Conservation (phyloP, 1,140 invertebrate species). For the Oryzaephilus surinamensis region DNA sequence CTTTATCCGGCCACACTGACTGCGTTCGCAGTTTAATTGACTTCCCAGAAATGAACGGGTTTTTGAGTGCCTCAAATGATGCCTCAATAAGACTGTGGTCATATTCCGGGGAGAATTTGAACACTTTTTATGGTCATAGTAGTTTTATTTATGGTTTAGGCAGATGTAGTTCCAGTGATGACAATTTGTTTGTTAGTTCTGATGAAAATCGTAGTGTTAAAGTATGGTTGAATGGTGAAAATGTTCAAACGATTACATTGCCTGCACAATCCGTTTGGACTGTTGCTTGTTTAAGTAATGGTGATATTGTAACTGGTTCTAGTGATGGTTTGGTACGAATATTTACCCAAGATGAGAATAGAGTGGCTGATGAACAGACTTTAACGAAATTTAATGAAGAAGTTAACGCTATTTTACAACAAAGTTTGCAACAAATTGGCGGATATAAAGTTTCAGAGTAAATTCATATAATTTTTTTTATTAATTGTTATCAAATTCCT, state of each 20-base stretch:
- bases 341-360: constrained; percentile 60
- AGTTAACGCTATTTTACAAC: constrained; percentile 49
- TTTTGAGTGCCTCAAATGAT: constrained; percentile 85
- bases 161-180: constrained; percentile 15
- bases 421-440: constrained; percentile 55
- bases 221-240: constrained; percentile 61
- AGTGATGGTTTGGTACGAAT: constrained; percentile 81
- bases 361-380: constrained; percentile 52
- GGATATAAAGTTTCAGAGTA: constrained; percentile 75
- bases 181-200: constrained; percentile 52
- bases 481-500: constrained; percentile 5
- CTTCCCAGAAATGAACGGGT: constrained; percentile 50
- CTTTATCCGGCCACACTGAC: constrained; percentile 65
- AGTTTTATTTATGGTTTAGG: constrained; percentile 64
- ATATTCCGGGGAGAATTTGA: constrained; percentile 62
- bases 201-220: constrained; percentile 83
- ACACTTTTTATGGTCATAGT: constrained; percentile 68
- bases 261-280: constrained; percentile 87
- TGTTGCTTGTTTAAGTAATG: constrained; percentile 67
- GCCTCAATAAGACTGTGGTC: constrained; percentile 74
- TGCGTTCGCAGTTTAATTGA: constrained; percentile 73
- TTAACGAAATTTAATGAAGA: constrained; percentile 61
- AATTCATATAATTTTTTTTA: constrained; percentile 6
- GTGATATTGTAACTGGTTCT: constrained; percentile 78
- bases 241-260: constrained; percentile 61